A percentile compares a stretch with the other conserved stretches of the same genome.
Evolutionary conservation across 1,140 invertebrate species (phyloP).

Genomic region (Thaumetopoea pityocampa): DNA sequence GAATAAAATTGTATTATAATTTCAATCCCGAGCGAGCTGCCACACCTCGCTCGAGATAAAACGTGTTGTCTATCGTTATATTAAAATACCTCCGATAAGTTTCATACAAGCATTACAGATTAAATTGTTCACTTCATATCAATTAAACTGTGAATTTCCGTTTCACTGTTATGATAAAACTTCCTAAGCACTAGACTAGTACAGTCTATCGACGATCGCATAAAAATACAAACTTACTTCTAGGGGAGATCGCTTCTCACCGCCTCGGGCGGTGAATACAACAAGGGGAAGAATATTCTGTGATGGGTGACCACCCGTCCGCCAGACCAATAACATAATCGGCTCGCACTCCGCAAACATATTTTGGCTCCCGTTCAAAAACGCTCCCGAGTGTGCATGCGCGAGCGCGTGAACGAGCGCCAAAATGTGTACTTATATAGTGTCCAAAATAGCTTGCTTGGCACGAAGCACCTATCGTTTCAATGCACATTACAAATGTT

Average conservation of each 20-base stretch:
- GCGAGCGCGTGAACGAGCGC: too few species aligned
- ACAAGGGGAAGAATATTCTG: constrained; percentile 13
- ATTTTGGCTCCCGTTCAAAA: too few species aligned
- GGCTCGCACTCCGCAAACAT: too few species aligned
- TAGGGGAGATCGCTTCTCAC: constrained; percentile 15
- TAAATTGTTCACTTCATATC: constrained; percentile 15
- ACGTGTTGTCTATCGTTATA: constrained; percentile 11
- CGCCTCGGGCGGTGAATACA: constrained; percentile 10
- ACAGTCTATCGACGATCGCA: too few species aligned
- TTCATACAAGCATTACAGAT: constrained; percentile 12
- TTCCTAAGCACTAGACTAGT: constrained; percentile 5
- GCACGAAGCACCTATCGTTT: too few species aligned
- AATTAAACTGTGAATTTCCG: constrained; percentile 2
- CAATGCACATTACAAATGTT: too few species aligned
- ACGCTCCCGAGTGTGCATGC: too few species aligned
- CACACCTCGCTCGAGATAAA: constrained; percentile 1
- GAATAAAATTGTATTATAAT: too few species aligned
- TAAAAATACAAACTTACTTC: constrained; percentile 14
- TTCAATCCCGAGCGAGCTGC: too few species aligned
- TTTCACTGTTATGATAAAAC: background rate
- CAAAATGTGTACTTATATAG: too few species aligned
- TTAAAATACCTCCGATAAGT: constrained; percentile 14
- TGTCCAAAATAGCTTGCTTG: too few species aligned
- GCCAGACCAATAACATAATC: too few species aligned
- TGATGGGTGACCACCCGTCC: background rate